Evolutionary conservation across 2,888 invertebrate species (phyloP).

Genomic region (Griposia aprilina): DNA sequence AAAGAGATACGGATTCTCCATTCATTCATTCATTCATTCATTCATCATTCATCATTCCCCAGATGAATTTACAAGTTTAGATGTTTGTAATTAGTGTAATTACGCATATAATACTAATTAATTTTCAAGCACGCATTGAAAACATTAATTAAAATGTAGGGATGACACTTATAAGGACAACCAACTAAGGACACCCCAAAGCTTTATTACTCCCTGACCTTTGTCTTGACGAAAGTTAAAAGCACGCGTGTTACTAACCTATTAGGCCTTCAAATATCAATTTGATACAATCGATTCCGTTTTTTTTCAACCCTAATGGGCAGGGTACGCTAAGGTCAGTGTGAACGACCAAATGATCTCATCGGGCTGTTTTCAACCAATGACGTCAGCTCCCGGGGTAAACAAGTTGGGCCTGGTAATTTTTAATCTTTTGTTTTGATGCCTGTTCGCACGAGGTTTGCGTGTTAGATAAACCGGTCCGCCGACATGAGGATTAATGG

Average conservation of each 20-base stretch:
- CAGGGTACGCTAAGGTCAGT: constrained; percentile 74
- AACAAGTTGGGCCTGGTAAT: constrained; percentile 75
- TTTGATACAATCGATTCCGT: constrained; percentile 42
- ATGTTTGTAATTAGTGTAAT: neutral
- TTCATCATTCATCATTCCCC: neutral
- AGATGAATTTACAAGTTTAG: neutral
- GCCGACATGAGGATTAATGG: constrained; percentile 64
- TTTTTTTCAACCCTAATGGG: constrained; percentile 68
- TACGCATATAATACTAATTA: neutral
- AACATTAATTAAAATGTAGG: neutral
- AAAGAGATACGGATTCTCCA: neutral
- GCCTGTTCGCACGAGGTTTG: constrained; percentile 60
- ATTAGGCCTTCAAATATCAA: constrained; percentile 18
- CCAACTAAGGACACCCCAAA: neutral
- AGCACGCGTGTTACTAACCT: constrained; percentile 28
- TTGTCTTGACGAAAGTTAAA: constrained; percentile 27
- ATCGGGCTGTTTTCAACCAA: constrained; percentile 69
- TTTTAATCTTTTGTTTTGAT: constrained; percentile 75
- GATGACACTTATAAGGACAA: neutral
- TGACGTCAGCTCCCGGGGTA: constrained; percentile 77
- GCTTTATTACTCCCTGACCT: constrained; percentile 29
- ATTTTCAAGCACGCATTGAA: neutral
- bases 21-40: neutral
- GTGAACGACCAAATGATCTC: constrained; percentile 78
- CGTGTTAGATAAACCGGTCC: constrained; percentile 63